Evolutionary conservation across 2,113 vertebrate species (phyloP).

Genomic region (Mus musculus): DNA sequence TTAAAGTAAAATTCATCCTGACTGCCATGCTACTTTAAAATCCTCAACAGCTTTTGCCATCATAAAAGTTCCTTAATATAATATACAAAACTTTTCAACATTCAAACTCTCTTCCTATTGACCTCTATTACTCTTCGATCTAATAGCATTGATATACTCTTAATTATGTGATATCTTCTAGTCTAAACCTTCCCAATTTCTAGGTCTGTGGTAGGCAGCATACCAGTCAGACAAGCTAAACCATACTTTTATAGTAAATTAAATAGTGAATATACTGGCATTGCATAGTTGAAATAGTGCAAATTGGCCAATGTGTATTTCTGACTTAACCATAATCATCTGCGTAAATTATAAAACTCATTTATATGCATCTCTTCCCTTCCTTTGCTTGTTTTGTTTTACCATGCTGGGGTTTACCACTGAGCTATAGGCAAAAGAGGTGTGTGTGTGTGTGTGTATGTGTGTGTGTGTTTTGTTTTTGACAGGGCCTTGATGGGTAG

Average conservation of each 20-base stretch:
- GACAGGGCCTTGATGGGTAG: neutral
- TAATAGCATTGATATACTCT: neutral
- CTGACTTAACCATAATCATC: neutral
- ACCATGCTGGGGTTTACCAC: neutral
- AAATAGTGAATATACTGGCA: no score
- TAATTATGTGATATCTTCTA: slow-evolving; percentile 30
- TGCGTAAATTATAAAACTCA: neutral
- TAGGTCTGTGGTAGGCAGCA: neutral
- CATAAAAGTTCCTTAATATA: neutral
- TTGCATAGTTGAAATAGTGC: neutral
- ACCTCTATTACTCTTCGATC: neutral
- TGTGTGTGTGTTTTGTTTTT: neutral
- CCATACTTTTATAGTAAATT: neutral
- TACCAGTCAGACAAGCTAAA: neutral
- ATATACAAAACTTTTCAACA: slow-evolving; percentile 6
- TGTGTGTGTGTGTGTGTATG: neutral
- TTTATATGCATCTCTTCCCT: neutral
- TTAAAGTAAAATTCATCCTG: neutral
- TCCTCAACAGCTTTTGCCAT: neutral
- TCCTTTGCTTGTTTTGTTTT: neutral
- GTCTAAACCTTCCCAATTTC: neutral
- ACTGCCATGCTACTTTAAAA: neutral
- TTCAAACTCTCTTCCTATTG: neutral
- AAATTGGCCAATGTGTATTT: neutral
- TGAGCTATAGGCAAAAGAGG: neutral